Evolutionary conservation across 1,140 invertebrate species (phyloP), one percentile per base, ranked within the genome.

Genomic region (Tachypleus tridentatus): DNA sequence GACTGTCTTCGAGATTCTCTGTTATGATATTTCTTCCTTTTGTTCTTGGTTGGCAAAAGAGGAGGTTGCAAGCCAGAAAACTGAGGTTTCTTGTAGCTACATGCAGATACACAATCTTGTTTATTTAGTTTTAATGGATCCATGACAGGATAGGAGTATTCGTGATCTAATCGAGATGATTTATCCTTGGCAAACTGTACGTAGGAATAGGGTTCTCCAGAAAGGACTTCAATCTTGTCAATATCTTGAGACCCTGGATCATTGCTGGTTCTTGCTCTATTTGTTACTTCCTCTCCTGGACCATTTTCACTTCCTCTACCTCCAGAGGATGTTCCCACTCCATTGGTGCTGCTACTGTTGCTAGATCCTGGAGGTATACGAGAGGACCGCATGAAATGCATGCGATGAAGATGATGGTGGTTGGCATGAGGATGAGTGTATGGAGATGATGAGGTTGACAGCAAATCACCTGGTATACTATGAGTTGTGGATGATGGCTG

Each of bases 141-240:
- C 65, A 88, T 81, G 65, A 85, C 81, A 3, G 88, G 87, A 78
- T 91, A 91, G 64, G 86, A 84, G 77, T 91, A 92, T 62, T 92
- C 89, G 72, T 90, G 88, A 58, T 86, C 82, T 8, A n/a, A n/a
- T 54, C 53, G 7, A 7, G 86, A 81, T 29, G 69, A 70, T 64
- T 74, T 74, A 67, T 75, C 76, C 64, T 76, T 76, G 50, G 86
- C 86, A 72, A 94, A 82, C 73, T 92, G 89, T 57, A 94, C 90
- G 74, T 94, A 94, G 11, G 88, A 86, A 77, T 90, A 88, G 70
- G 82, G 84, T 69, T 87, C 85, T 57, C 67, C 62, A 49, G 47
- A 29, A n/a, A 66, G 51, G 29, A 29, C 29, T 57, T 68, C 64
- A 48, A 69, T 64, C 50, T 69, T 69, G 50, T 71, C 70, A 57